phyloP scores from a whole-genome alignment of 2,113 vertebrate genomes.

The Chinchilla lanigera region DNA sequence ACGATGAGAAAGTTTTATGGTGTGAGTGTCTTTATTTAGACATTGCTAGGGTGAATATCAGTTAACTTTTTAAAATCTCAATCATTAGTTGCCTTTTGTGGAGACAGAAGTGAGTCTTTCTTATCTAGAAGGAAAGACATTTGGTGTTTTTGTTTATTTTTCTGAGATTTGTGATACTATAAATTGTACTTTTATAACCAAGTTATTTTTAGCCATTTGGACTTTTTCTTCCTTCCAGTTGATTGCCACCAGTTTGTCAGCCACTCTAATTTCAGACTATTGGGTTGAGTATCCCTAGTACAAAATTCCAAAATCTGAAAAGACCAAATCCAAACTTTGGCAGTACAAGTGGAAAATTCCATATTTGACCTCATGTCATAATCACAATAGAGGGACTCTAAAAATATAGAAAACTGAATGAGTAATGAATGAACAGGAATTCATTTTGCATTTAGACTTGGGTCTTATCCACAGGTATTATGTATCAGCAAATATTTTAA shows the following conservation, averaged over 20 bases:
- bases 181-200: conserved; percentile 61
- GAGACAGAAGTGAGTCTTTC: conserved; percentile 1
- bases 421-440: neutral
- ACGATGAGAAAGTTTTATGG: conserved; percentile 48
- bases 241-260: no score
- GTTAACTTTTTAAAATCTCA: conserved; percentile 48
- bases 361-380: neutral
- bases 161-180: conserved; percentile 52
- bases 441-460: neutral
- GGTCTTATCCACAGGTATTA: neutral
- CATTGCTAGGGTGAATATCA: conserved; percentile 8
- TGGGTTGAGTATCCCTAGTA: neutral
- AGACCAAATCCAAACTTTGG: neutral
- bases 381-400: neutral
- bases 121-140: conserved; percentile 1
- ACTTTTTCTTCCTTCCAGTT: neutral
- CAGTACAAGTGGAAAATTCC: neutral
- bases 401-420: neutral
- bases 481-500: neutral
- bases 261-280: conserved; percentile 41
- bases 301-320: neutral
- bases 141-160: conserved; percentile 51
- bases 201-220: conserved; percentile 67
- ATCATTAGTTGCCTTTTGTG: conserved; percentile 41
- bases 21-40: neutral